Evolutionary conservation across 1,140 invertebrate species (phyloP).

Genomic region (Diachasmimorpha longicaudata): DNA sequence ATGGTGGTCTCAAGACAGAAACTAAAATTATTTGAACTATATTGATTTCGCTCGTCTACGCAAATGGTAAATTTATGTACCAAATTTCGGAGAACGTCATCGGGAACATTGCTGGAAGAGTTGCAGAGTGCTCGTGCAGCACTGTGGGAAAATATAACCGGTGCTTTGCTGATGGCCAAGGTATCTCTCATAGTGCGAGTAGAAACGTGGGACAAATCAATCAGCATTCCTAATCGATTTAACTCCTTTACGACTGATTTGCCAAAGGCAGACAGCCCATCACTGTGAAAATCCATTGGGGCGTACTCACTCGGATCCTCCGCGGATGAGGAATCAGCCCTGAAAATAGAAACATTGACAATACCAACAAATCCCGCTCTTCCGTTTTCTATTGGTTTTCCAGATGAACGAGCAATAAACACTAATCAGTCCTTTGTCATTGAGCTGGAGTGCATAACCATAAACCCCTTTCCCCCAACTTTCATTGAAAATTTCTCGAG

Average conservation of each 20-base stretch:
- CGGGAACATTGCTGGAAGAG: slow-evolving; percentile 86
- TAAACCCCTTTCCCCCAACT: no score
- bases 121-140: slow-evolving; percentile 86
- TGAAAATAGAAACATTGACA: slow-evolving; percentile 35
- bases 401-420: not conserved
- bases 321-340: slow-evolving; percentile 64
- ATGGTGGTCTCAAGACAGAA: no score
- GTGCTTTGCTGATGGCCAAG: slow-evolving; percentile 80
- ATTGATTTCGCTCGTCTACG: not conserved
- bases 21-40: no score
- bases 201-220: slow-evolving; percentile 90
- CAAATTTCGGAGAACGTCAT: slow-evolving; percentile 81
- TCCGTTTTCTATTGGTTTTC: not conserved
- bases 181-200: slow-evolving; percentile 85
- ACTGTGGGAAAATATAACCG: slow-evolving; percentile 93
- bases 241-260: slow-evolving; percentile 83
- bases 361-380: not conserved
- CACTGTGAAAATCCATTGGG: slow-evolving; percentile 64
- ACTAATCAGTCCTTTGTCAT: not conserved
- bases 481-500: no score
- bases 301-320: slow-evolving; percentile 62
- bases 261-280: slow-evolving; percentile 74
- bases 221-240: slow-evolving; percentile 92
- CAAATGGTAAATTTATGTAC: slow-evolving; percentile 61
- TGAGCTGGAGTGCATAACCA: no score